These are phyloP conservation scores for Liparis tanakae DNA, from an alignment of 2,797 vertebrate species.

Conservation along the genomic window DNA sequence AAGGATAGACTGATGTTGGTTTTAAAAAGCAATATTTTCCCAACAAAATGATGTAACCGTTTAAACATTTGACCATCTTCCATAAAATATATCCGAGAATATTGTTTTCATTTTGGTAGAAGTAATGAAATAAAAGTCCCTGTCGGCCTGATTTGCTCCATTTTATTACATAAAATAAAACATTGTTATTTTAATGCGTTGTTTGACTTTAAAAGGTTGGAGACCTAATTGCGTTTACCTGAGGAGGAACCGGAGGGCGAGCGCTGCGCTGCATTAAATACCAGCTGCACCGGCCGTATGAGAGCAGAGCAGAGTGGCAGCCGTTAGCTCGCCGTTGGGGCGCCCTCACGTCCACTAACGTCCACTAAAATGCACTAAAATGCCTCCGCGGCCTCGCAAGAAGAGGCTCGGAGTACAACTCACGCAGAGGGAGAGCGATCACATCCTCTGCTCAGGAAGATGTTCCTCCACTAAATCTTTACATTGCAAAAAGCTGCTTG, in stretches of 20 bases:
- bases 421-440: not conserved
- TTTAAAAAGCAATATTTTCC: conserved; percentile 9
- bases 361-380: no score
- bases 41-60: conserved; percentile 16
- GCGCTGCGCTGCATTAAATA: no score
- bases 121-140: conserved; percentile 5
- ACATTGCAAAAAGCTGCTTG: not conserved
- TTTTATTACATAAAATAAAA: no score
- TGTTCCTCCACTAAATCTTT: not conserved
- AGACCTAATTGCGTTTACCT: not conserved
- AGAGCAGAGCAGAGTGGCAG: not conserved
- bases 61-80: not conserved
- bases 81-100: not conserved
- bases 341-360: not conserved
- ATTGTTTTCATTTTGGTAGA: conserved; percentile 4
- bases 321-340: not conserved
- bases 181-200: not conserved
- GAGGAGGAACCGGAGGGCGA: not conserved
- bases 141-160: not conserved
- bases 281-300: not conserved
- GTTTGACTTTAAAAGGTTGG: conserved; percentile 10
- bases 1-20: not conserved
- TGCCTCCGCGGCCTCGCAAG: not conserved
- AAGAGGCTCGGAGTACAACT: not conserved
- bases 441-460: not conserved